A percentile compares a stretch with the other conserved stretches of the same genome.
Evolutionary conservation across 2,113 vertebrate genomes (phyloP).

Genomic region (Trogon melanurus): DNA sequence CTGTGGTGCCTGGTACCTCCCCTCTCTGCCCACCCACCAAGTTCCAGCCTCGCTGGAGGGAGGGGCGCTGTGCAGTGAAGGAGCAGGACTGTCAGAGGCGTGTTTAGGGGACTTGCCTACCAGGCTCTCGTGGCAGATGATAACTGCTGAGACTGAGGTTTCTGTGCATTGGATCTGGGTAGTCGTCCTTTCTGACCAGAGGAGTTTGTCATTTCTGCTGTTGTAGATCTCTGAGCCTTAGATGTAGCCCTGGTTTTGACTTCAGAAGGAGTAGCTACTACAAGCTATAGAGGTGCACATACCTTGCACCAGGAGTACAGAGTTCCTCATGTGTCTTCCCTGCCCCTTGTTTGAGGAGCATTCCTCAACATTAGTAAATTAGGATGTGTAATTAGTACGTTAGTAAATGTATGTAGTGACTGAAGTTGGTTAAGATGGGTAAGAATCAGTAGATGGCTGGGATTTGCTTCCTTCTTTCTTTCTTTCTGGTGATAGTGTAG

Average conservation of each 20-base stretch:
- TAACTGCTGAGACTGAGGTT: background rate
- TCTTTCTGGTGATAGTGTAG: background rate
- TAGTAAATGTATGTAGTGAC: background rate
- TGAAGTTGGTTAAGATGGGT: background rate
- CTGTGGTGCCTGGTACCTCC: background rate
- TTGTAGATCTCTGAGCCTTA: background rate
- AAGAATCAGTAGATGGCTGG: background rate
- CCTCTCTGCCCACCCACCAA: background rate
- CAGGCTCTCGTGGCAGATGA: accelerated
- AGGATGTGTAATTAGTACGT: background rate
- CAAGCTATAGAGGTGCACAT: background rate
- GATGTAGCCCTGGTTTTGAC: background rate
- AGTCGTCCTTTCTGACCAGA: background rate
- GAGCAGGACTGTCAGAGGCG: background rate
- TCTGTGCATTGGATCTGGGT: background rate
- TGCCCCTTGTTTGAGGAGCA: background rate
- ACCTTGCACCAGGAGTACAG: background rate
- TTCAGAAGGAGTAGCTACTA: background rate
- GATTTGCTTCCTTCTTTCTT: background rate
- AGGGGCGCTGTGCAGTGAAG: background rate
- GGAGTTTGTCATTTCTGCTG: background rate
- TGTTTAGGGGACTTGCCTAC: accelerated
- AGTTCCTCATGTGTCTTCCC: background rate
- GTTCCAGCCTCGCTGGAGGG: background rate
- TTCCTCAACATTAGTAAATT: background rate